Evolutionary conservation across 2,113 vertebrate species (phyloP), one percentile per base, ranked within the genome.

Genomic region (Halcyon senegalensis): DNA sequence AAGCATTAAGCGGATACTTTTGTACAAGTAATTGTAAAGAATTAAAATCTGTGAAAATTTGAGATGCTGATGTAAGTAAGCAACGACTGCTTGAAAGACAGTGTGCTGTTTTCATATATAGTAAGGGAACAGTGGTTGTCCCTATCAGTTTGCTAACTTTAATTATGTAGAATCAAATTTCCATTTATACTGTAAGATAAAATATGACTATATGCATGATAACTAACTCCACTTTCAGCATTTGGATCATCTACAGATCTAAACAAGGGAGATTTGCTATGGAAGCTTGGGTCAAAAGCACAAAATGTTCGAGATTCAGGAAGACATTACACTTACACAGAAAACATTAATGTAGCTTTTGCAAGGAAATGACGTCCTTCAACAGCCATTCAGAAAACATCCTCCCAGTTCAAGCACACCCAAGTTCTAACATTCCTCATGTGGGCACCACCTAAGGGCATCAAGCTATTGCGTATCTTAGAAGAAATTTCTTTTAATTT

Each of bases 131-230:
- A 77, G n/a, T 14, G 31, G 31, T 27, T 75, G 80, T 30, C 66
- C 37, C 66, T 35, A 41, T 30, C 67, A 75, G 35, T 74, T 75
- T 82, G 56, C 46, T 66, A 67, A 67, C 44, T 60, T 44, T 78
- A 43, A 66, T n/a, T 44, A 55, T 13, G 20, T 20, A 33, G n/a
- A 55, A 73, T 31, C 31, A 33, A 17, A 83, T 80, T 93, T 88
- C 58, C 64, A 64, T 80, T 76, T 76, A 33, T 35, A 44, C 9
- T 20, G 16, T n/a, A 44, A 76, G 44, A 33, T 76, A 31, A 82
- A 86, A 55, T 28, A 69, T 0, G 0, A 37, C 19, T 41, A 13
- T 1, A 5, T 1, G 24, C 25, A 17, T 7, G 21, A 14, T 19
- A 85, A 48, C 10, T 59, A 30, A 27, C 37, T 56, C 28, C 23